A percentile compares a stretch with the other conserved stretches of the same genome.
phyloP scores from a whole-genome alignment of 2,888 invertebrate genomes.

The Disparrhopalites patrizii region DNA sequence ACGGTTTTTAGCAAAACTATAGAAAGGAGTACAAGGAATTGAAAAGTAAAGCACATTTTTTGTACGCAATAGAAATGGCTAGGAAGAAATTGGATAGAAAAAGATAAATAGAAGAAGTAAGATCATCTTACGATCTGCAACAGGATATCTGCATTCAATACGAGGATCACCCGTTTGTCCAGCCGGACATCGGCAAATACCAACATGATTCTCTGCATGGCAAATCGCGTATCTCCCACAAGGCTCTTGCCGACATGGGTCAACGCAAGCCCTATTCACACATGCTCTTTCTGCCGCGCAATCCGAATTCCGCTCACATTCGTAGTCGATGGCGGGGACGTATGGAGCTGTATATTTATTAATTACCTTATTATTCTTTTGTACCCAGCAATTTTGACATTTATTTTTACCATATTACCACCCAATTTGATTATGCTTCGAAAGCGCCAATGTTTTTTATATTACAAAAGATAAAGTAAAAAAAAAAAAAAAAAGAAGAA shows the following conservation, averaged over 20 bases:
- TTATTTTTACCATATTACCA: neutral
- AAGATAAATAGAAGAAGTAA: neutral
- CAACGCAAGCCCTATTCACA: constrained; percentile 69
- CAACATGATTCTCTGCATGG: constrained; percentile 68
- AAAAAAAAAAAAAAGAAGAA: neutral
- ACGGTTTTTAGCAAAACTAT: neutral
- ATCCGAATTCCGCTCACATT: constrained; percentile 74
- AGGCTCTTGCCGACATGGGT: constrained; percentile 68
- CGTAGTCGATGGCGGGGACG: constrained; percentile 53
- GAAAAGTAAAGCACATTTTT: neutral
- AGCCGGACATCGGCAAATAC: constrained; percentile 75
- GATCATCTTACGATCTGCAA: constrained; percentile 19
- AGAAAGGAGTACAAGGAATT: neutral
- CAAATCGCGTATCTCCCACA: constrained; percentile 80
- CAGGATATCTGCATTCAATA: constrained; percentile 60
- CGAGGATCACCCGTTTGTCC: constrained; percentile 71
- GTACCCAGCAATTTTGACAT: neutral
- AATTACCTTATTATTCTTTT: neutral
- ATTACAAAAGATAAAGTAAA: neutral
- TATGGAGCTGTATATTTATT: neutral
- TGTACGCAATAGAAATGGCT: neutral
- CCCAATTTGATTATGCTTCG: neutral
- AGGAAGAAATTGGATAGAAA: constrained; percentile 3
- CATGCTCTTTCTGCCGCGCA: constrained; percentile 72
- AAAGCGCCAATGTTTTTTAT: neutral